A percentile compares a stretch with the other conserved stretches of the same genome.
These are phyloP conservation scores for Lathamus discolor DNA, from an alignment of 2,113 vertebrate species.

Conservation along the genomic window DNA sequence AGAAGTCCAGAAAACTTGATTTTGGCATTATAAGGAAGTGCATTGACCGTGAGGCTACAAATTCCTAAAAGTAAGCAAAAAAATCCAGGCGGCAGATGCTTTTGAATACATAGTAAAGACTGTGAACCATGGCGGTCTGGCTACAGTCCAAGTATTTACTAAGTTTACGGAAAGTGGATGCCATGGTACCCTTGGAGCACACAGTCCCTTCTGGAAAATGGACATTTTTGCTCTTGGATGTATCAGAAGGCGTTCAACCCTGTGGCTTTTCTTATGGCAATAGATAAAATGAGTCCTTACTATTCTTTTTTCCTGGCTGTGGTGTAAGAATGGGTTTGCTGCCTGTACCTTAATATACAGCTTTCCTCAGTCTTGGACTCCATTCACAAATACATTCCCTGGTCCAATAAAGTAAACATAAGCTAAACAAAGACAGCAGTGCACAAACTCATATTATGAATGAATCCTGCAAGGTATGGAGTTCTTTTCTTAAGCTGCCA, in stretches of 20 bases:
- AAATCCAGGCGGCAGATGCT: background rate
- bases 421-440: background rate
- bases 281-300: background rate
- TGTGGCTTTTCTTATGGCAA: background rate
- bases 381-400: background rate
- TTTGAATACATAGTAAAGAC: background rate
- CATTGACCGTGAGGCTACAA: background rate
- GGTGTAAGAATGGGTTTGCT: background rate
- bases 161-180: background rate
- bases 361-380: background rate
- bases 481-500: background rate
- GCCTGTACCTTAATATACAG: background rate
- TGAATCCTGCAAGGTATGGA: background rate
- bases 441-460: background rate
- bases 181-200: background rate
- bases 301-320: background rate
- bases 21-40: background rate
- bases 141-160: background rate
- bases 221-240: background rate
- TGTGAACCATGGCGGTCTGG: background rate
- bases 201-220: background rate
- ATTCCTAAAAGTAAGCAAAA: background rate
- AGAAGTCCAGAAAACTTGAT: background rate
- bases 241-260: background rate
- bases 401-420: background rate